Evolutionary conservation across 2,797 vertebrate genomes (phyloP), one percentile per base, ranked within the genome.

Genomic region (Acipenser oxyrinchus): DNA sequence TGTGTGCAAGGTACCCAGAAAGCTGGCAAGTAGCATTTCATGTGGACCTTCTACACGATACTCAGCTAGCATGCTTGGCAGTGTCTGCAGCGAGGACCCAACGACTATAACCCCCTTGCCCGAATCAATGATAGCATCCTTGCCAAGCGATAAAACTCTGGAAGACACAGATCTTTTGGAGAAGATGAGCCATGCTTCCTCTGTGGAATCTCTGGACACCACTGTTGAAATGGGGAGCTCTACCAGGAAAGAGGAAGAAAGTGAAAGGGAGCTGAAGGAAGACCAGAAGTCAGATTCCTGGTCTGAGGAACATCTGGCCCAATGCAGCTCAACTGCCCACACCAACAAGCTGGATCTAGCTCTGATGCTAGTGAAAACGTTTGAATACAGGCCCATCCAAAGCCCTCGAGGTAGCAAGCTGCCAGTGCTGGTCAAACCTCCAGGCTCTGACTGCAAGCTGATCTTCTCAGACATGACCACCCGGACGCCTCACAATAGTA

Each of bases 1-100:
- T 0, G 92, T 98, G 57, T 98, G 96, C 65, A 93, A 87, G 74
- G 91, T 98, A 6, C 96, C 96, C 0, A 89, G 96, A 0, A 90
- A 89, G 62, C 78, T 93, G 18, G 90, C 92, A 15, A 84, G 85
- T 48, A 94, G 93, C 75, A 86, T 91, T 2, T 92, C 93, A 11
- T 91, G 86, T 0, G 93, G 88, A 1, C 87, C 90, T 0, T 86
- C 92, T 0, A 90, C 89, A 63, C 83, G 87, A 57, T 91, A 84
- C 82, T 91, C 91, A 0, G 63, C 84, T 18, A 68, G 71, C 60
- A 10, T 68, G 11, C 52, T 50, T 2, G 76, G 66, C 11, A 84
- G 79, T 74, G 64, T 88, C 66, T 79, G 83, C 77, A 70, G 90
- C 0, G 93, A 94, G 12, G 91, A 90, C 6, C 71, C 76, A 0